phyloP scores from a whole-genome alignment of 1,140 invertebrate species.

The Heliothis virescens region DNA sequence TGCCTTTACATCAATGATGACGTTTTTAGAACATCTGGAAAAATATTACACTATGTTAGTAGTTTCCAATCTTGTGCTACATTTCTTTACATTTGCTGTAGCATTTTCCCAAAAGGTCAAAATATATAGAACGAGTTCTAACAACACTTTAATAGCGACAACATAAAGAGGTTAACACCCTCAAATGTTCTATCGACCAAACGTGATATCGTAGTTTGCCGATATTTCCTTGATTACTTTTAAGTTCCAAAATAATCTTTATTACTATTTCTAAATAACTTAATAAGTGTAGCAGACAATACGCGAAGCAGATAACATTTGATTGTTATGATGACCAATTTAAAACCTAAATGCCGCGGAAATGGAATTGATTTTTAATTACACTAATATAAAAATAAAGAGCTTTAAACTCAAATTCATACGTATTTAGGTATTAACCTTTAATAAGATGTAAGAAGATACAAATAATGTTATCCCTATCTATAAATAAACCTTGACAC shows the following conservation, averaged over 20 bases:
- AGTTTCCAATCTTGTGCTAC: not conserved
- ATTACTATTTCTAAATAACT: not conserved
- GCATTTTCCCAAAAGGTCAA: constrained; percentile 15
- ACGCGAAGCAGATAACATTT: too few species aligned
- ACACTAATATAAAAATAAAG: too few species aligned
- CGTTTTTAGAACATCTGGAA: too few species aligned
- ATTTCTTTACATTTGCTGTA: not conserved
- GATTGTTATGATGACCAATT: too few species aligned
- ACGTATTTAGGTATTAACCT: too few species aligned
- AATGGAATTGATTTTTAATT: too few species aligned
- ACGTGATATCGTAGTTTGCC: constrained; percentile 22
- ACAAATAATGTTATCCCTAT: not conserved
- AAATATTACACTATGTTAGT: not conserved
- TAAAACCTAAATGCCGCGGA: too few species aligned
- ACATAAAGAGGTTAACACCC: constrained; percentile 18
- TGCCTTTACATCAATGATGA: too few species aligned
- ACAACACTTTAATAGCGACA: not conserved
- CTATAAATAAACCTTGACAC: constrained; percentile 21
- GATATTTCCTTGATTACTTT: not conserved
- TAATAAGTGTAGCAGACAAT: too few species aligned
- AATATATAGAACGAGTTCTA: constrained; percentile 19
- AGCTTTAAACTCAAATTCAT: too few species aligned
- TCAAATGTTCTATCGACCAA: constrained; percentile 32
- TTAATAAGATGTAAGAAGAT: not conserved
- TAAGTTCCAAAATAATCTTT: not conserved